Percentiles rank a stretch among this genome's conserved stretches.
phyloP scores from a whole-genome alignment of 2,797 vertebrate genomes.

The Scyliorhinus canicula region DNA sequence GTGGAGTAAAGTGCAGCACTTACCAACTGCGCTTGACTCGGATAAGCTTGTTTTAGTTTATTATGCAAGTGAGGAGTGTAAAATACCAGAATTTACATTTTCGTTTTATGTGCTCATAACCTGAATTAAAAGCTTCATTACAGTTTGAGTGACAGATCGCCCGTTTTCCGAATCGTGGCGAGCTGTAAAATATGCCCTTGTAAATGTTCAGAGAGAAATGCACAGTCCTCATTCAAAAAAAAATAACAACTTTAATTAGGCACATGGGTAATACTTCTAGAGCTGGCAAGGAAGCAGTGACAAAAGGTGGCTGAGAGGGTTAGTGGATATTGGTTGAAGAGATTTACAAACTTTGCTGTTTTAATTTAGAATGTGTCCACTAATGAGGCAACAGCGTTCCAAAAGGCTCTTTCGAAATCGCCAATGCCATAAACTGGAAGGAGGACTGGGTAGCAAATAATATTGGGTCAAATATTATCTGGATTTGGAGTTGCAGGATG shows the following conservation, averaged over 20 bases:
- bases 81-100: neutral
- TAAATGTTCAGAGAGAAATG: neutral
- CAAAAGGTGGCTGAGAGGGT: neutral
- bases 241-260: constrained; percentile 1
- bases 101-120: constrained; percentile 13
- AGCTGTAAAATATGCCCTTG: constrained; percentile 27
- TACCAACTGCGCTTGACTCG: neutral
- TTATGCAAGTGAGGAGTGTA: neutral
- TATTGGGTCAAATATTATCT: neutral
- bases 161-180: neutral
- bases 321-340: neutral
- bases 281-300: too few species aligned
- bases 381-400: neutral
- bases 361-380: neutral
- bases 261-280: neutral
- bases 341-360: neutral
- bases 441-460: neutral
- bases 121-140: neutral
- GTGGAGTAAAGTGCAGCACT: neutral
- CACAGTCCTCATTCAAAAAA: neutral
- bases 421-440: neutral
- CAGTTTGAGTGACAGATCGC: neutral
- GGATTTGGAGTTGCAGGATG: neutral
- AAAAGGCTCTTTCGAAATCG: neutral
- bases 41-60: neutral